phyloP scores from a whole-genome alignment of 2,113 vertebrate species.

The Alectura lathami region DNA sequence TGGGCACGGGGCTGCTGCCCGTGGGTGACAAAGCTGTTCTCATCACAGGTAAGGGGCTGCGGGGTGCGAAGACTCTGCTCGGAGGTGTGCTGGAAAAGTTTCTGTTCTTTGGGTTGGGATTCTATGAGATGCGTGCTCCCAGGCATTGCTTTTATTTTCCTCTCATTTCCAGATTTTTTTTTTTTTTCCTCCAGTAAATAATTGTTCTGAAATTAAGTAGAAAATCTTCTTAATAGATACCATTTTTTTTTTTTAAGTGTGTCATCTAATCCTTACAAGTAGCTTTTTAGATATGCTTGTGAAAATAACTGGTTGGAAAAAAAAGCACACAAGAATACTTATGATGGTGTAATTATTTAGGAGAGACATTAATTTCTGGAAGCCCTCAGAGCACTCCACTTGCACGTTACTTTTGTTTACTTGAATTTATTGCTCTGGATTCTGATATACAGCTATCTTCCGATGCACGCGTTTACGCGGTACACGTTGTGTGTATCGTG shows the following conservation, averaged over 20 bases:
- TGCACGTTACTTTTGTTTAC: neutral
- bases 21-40: conserved; percentile 70
- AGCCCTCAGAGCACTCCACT: neutral
- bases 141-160: neutral
- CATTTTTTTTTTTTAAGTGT: conserved; percentile 21
- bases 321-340: neutral
- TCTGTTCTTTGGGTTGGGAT: neutral
- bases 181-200: neutral
- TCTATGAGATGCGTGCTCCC: neutral
- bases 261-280: conserved; percentile 29
- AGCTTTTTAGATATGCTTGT: conserved; percentile 18
- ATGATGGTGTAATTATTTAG: neutral
- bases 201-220: conserved; percentile 7
- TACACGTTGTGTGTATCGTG: neutral
- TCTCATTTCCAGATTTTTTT: neutral
- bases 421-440: neutral
- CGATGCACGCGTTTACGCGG: rapidly evolving
- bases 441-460: neutral
- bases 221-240: conserved; percentile 23
- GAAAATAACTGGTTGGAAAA: conserved; percentile 9
- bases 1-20: conserved; percentile 57
- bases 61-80: neutral
- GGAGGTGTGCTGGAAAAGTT: neutral
- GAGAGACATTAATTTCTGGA: neutral
- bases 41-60: conserved; percentile 78